These are phyloP conservation scores for Latrodectus geometricus DNA, from an alignment of 1,140 invertebrate species.

Conservation along the genomic window DNA sequence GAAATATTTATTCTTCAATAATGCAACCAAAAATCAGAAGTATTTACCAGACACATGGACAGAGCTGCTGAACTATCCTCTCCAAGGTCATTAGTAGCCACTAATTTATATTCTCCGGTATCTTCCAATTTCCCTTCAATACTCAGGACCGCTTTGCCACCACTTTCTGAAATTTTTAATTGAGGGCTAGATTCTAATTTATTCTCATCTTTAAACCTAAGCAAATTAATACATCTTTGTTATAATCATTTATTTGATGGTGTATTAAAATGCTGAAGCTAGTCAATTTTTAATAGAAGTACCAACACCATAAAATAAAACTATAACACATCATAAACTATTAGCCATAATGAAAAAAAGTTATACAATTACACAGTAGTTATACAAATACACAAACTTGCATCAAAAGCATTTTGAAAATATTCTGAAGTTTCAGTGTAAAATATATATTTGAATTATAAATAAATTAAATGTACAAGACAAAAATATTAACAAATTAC, in stretches of 20 bases:
- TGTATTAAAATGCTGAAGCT: neutral
- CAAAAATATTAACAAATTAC: no score
- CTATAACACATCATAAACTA: neutral
- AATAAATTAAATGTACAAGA: no score
- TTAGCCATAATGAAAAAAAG: neutral
- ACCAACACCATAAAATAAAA: no score
- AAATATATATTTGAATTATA: no score
- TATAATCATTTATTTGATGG: neutral
- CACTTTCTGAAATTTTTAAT: constrained; percentile 72
- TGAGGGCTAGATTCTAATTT: constrained; percentile 67
- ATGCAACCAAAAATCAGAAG: no score
- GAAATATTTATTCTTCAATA: no score
- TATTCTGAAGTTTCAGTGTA: no score
- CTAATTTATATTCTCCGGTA: no score
- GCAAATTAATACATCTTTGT: neutral
- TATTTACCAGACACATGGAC: no score
- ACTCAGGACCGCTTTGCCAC: constrained; percentile 64
- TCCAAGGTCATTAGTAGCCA: no score
- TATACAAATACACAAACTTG: neutral
- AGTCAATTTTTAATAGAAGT: neutral
- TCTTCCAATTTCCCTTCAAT: constrained; percentile 73
- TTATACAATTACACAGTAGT: neutral
- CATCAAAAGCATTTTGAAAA: neutral
- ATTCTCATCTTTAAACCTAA: constrained; percentile 74
- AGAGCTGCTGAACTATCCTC: no score